Percentiles rank a stretch among this genome's conserved stretches.
Conservation (phyloP, 2,797 vertebrate species). For the Chanos chanos region DNA sequence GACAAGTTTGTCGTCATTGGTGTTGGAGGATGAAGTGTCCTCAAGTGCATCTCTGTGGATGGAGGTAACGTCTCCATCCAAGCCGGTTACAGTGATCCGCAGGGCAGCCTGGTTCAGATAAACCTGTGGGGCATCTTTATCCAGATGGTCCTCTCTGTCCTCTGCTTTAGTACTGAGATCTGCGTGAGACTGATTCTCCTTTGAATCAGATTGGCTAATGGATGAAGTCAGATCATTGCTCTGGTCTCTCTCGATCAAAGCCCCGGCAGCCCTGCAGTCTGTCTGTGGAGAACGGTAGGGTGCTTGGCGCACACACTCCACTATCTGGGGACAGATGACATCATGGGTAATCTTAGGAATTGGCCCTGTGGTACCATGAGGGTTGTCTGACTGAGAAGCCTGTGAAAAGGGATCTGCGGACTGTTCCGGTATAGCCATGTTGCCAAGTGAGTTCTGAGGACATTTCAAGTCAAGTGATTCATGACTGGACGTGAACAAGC, state of each 20-base stretch:
- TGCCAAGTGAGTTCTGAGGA: slow-evolving; percentile 22
- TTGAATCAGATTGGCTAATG: not conserved
- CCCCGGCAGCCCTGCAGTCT: not conserved
- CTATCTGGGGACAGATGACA: slow-evolving; percentile 57
- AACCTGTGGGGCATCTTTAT: not conserved
- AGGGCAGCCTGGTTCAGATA: not conserved
- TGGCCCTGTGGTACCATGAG: not conserved
- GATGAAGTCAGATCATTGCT: slow-evolving; percentile 1
- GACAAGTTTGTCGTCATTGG: not conserved
- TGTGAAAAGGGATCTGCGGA: not conserved
- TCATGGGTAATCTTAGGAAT: slow-evolving; percentile 54
- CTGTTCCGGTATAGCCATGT: slow-evolving; percentile 17
- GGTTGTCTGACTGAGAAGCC: not conserved
- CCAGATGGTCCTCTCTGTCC: not conserved
- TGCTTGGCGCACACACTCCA: slow-evolving; percentile 50
- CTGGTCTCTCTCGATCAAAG: not conserved
- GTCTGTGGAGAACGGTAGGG: slow-evolving; percentile 45
- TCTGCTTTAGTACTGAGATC: not conserved
- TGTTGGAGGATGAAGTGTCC: slow-evolving; percentile 18
- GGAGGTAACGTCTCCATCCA: slow-evolving; percentile 47
- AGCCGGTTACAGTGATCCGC: slow-evolving; percentile 63
- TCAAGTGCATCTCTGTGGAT: slow-evolving; percentile 21
- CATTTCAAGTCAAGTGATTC: slow-evolving; percentile 28
- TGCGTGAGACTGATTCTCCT: not conserved
- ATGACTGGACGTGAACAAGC: not conserved